phyloP scores from a whole-genome alignment of 2,797 vertebrate genomes.

The Sandelia bainsii region DNA sequence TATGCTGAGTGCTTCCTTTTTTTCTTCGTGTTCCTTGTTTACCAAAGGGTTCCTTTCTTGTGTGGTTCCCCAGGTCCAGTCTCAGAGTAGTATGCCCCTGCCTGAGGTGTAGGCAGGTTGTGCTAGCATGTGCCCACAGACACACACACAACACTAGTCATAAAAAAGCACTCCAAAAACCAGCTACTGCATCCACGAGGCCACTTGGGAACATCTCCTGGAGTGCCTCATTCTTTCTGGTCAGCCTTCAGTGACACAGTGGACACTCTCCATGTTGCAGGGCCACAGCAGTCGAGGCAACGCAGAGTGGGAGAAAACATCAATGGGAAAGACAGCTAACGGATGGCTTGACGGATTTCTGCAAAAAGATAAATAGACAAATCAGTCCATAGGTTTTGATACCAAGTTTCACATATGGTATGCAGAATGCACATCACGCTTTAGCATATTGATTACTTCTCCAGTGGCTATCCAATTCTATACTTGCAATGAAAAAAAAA shows the following conservation, averaged over 20 bases:
- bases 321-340: conserved; percentile 10
- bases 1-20: conserved; percentile 54
- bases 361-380: conserved; percentile 59
- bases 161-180: conserved; percentile 73
- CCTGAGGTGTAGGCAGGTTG: conserved; percentile 75
- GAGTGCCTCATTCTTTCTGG: conserved; percentile 83
- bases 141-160: conserved; percentile 67
- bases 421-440: neutral
- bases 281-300: conserved; percentile 54
- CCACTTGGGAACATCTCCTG: conserved; percentile 77
- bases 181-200: conserved; percentile 83
- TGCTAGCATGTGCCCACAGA: conserved; percentile 75
- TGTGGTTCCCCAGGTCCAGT: conserved; percentile 53
- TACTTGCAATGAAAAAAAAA: neutral
- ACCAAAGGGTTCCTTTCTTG: conserved; percentile 53
- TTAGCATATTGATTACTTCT: neutral
- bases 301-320: conserved; percentile 29
- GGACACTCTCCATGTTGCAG: conserved; percentile 84
- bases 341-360: conserved; percentile 63
- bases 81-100: conserved; percentile 77
- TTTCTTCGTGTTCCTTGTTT: conserved; percentile 55
- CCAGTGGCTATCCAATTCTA: neutral
- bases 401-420: neutral
- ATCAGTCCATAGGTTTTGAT: conserved; percentile 30
- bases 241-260: conserved; percentile 81